Percentiles rank a stretch among this genome's conserved stretches.
Conservation (phyloP, 2,113 vertebrate genomes). For the Prionailurus bengalensis region DNA sequence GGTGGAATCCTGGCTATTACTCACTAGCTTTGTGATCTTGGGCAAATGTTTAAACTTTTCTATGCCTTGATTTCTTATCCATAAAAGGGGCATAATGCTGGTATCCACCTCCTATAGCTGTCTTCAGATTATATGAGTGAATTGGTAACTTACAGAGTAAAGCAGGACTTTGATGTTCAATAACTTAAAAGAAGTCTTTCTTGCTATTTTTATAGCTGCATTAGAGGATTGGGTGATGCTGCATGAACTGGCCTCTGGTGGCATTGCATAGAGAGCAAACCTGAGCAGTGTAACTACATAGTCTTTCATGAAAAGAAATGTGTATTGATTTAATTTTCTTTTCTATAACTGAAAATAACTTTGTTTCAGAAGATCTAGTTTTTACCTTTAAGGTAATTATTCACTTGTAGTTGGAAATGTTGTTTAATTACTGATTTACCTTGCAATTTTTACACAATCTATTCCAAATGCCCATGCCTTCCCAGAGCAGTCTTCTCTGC, state of each 20-base stretch:
- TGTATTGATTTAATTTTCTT: neutral
- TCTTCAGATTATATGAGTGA: neutral
- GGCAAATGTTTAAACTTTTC: neutral
- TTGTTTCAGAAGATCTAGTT: neutral
- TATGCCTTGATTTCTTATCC: neutral
- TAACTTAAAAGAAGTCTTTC: neutral
- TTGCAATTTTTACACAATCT: neutral
- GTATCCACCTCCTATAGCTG: neutral
- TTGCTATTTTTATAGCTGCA: neutral
- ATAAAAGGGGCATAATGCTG: neutral
- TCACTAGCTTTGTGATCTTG: neutral
- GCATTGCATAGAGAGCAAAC: neutral
- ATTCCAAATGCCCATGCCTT: neutral
- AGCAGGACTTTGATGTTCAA: neutral
- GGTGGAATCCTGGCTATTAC: neutral
- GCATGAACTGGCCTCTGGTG: neutral
- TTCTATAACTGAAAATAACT: neutral
- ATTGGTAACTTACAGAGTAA: neutral
- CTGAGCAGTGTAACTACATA: neutral
- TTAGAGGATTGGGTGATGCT: neutral
- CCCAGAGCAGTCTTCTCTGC: accelerated
- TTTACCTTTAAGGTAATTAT: neutral
- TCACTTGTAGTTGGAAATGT: neutral
- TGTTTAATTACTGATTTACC: neutral
- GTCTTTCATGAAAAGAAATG: neutral